Conservation (phyloP, 2,797 vertebrate species). For the Onychomys leucogaster region DNA sequence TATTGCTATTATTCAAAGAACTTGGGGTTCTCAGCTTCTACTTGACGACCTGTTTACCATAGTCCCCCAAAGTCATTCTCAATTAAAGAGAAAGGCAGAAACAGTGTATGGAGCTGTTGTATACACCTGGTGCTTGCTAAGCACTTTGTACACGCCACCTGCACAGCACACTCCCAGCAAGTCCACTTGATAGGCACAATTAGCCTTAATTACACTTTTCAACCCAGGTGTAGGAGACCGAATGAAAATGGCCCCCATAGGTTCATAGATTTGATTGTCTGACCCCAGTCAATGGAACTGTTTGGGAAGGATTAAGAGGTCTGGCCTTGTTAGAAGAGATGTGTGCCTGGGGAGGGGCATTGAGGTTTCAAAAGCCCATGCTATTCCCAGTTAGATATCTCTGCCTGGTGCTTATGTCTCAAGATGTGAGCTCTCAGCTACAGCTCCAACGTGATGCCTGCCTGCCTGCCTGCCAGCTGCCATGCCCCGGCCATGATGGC, state of each 20-base stretch:
- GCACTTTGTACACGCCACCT: background rate
- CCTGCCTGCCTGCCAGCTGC: background rate
- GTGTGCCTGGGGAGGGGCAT: background rate
- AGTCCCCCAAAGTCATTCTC: background rate
- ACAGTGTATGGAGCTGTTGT: background rate
- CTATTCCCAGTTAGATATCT: background rate
- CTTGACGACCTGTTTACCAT: conserved; percentile 22
- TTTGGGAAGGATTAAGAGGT: background rate
- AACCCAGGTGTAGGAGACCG: background rate
- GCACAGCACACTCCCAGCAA: background rate
- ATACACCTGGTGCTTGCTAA: background rate
- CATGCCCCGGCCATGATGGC: no score
- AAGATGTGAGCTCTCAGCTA: background rate
- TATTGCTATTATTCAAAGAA: background rate
- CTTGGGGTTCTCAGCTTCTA: background rate
- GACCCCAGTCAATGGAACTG: background rate
- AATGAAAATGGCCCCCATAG: background rate
- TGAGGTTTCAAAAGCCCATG: background rate
- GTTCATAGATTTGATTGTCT: background rate
- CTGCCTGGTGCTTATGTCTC: background rate
- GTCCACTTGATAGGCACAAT: background rate
- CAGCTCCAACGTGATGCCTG: background rate
- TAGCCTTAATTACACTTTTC: conserved; percentile 20
- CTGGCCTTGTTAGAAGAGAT: background rate
- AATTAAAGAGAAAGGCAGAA: conserved; percentile 14